These are phyloP conservation scores for Melopsittacus undulatus DNA, from an alignment of 2,797 vertebrate species.

Conservation along the genomic window DNA sequence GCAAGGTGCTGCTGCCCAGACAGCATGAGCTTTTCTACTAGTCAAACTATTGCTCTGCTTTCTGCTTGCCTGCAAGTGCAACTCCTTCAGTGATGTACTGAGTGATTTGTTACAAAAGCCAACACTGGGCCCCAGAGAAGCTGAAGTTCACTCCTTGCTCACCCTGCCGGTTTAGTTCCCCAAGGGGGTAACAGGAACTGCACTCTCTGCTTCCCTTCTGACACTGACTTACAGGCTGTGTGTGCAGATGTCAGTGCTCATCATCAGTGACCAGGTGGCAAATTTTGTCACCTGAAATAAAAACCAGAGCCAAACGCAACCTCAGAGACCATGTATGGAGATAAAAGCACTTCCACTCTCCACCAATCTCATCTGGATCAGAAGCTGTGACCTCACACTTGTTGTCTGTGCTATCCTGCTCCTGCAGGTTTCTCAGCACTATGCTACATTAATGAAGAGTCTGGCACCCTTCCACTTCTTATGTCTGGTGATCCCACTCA, in stretches of 20 bases:
- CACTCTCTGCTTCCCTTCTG: neutral
- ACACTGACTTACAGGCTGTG: neutral
- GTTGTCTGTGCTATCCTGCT: neutral
- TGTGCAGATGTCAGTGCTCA: neutral
- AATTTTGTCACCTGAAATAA: neutral
- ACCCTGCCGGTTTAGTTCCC: neutral
- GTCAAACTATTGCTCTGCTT: neutral
- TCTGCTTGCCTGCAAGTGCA: neutral
- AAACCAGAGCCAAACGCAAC: neutral
- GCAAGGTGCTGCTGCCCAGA: neutral
- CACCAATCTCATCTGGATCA: neutral
- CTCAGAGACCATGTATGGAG: neutral
- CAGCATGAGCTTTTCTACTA: fast-evolving
- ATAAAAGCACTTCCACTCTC: neutral
- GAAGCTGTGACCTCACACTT: neutral
- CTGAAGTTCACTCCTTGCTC: neutral
- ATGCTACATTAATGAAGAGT: neutral
- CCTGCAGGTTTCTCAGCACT: neutral
- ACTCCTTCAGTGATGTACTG: neutral
- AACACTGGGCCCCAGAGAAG: neutral
- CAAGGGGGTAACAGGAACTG: neutral
- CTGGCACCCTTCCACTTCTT: fast-evolving
- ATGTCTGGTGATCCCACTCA: neutral
- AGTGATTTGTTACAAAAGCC: neutral
- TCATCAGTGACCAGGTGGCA: fast-evolving